Conservation (phyloP, 2,888 invertebrate genomes). For the Dinocampus coccinellae region DNA sequence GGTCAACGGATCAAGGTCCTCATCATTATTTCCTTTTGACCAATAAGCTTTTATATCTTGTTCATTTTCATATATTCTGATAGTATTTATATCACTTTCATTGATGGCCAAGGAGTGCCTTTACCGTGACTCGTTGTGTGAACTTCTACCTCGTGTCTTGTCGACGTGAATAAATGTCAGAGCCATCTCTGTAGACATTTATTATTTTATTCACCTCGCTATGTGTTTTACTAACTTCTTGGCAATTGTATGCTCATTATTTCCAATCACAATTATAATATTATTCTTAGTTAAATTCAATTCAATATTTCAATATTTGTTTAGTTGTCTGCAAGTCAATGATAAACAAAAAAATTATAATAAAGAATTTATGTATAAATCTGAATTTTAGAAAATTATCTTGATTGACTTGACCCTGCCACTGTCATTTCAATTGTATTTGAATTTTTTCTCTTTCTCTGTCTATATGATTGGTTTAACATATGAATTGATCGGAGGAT, state of each 20-base stretch:
- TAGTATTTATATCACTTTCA: neutral
- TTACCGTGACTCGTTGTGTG: constrained; percentile 4
- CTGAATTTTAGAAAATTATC: neutral
- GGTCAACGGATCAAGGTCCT: constrained; percentile 47
- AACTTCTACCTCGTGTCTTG: neutral
- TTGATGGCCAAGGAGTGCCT: neutral
- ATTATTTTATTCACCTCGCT: neutral
- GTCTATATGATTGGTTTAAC: constrained; percentile 13
- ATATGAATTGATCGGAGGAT: neutral
- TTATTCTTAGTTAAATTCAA: neutral
- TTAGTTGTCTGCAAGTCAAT: neutral
- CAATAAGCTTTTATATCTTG: constrained; percentile 24
- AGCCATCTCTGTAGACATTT: neutral
- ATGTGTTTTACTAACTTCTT: neutral
- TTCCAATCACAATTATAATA: neutral
- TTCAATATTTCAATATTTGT: neutral
- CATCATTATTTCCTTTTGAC: constrained; percentile 35
- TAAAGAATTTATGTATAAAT: neutral
- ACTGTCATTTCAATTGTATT: neutral
- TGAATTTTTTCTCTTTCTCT: too few species aligned
- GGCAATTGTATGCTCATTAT: neutral
- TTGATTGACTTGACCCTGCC: neutral
- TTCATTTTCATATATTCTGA: constrained; percentile 4
- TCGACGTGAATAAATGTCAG: constrained; percentile 2
- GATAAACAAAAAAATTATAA: neutral